These are phyloP conservation scores for Geodia barretti DNA, from an alignment of 37 sponge, comb jelly and placozoan genomes.

Conservation along the genomic window DNA sequence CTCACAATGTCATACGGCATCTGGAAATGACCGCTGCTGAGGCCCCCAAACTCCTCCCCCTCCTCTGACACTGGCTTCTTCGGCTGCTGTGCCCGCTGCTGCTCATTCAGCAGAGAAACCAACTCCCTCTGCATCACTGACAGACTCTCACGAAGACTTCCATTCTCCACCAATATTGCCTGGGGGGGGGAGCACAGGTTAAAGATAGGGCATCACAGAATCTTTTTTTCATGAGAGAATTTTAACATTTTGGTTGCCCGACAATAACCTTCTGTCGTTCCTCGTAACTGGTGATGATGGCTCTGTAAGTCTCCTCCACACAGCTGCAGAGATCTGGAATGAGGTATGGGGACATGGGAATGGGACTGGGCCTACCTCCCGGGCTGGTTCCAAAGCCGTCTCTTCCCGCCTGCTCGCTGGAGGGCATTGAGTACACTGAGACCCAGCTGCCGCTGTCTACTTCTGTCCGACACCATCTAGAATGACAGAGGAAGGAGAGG, in stretches of 20 bases:
- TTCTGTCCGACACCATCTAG: slow-evolving; percentile 60
- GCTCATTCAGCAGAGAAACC: slow-evolving; percentile 35
- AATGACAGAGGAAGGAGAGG: background rate
- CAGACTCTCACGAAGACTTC: slow-evolving; percentile 59
- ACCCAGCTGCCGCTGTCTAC: slow-evolving; percentile 50
- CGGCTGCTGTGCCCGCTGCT: background rate
- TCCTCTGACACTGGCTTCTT: background rate
- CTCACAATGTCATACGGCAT: slow-evolving; percentile 77
- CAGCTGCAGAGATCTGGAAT: slow-evolving; percentile 11
- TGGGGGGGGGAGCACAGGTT: background rate
- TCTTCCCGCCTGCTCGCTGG: slow-evolving; percentile 45
- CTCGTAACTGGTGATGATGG: slow-evolving; percentile 51
- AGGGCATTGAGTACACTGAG: slow-evolving; percentile 60
- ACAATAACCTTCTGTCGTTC: slow-evolving; percentile 49
- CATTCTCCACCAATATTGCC: slow-evolving; percentile 65
- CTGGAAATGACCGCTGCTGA: slow-evolving; percentile 70
- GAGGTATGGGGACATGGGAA: background rate
- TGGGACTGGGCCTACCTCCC: slow-evolving; percentile 24
- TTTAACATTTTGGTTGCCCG: background rate
- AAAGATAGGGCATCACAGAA: too few relatives aligned
- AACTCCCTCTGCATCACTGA: slow-evolving; percentile 58
- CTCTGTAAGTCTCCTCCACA: slow-evolving; percentile 53
- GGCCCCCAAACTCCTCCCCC: slow-evolving; percentile 2
- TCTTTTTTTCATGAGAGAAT: too few relatives aligned
- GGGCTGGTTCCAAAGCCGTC: slow-evolving; percentile 43